Evolutionary conservation across 2,888 invertebrate genomes (phyloP).

Genomic region (Syrphus vitripennis): DNA sequence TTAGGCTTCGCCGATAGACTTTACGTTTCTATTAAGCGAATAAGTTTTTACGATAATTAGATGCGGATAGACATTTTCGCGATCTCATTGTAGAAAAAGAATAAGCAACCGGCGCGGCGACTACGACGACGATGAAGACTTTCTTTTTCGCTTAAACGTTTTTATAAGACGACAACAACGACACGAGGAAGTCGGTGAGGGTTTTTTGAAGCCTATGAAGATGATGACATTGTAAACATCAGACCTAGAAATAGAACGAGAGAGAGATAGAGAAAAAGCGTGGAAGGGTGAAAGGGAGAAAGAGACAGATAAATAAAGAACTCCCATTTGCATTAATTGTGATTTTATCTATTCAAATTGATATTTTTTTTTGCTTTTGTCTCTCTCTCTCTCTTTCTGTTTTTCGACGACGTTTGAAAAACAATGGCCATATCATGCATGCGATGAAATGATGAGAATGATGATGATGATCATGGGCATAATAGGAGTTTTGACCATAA

Average conservation of each 20-base stretch:
- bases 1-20: conserved; percentile 9
- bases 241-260: not conserved
- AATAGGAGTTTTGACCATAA: conserved; percentile 3
- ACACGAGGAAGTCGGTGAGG: conserved; percentile 46
- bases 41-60: conserved; percentile 69
- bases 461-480: conserved; percentile 18
- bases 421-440: conserved; percentile 51
- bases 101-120: not conserved
- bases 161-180: too few species aligned
- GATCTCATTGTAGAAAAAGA: conserved; percentile 38
- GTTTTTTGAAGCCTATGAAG: not conserved
- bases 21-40: conserved; percentile 67
- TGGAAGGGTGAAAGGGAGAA: not conserved
- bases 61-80: conserved; percentile 61
- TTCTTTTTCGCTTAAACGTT: conserved; percentile 57
- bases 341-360: conserved; percentile 70
- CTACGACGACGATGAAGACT: conserved; percentile 10
- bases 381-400: too few species aligned
- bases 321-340: conserved; percentile 58
- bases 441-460: conserved; percentile 27
- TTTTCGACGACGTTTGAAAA: conserved; percentile 24
- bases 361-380: conserved; percentile 48
- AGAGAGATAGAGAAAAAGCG: not conserved
- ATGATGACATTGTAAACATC: conserved; percentile 1
- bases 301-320: not conserved